Base-by-base conservation (phyloP, 2,888 invertebrate genomes). In the Melanophora roralis region DNA sequence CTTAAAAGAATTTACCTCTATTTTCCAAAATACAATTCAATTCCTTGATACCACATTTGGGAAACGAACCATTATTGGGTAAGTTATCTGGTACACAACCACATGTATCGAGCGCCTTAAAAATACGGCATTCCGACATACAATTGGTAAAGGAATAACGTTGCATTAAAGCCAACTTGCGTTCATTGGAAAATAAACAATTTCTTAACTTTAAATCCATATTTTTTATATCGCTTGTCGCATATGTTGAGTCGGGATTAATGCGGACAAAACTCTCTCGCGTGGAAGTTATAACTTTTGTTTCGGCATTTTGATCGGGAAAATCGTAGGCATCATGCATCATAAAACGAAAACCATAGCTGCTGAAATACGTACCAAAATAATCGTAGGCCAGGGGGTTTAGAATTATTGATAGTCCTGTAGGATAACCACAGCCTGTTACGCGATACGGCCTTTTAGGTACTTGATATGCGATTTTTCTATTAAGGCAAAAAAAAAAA, bases 121-220 rank as follows among this genome's bases (percentile, higher is more conserved):
- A 86, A 16, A 92, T 89, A 38, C 92, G 91, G 83, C 93, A 92
- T 81, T 92, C 92, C 0, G 91, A 90, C 89, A 94, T 90, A 83
- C 94, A 94, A 86, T 94, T 94, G 79, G 92, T 91, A 78, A 92
- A 93, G 0, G 93, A 92, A 84, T 94, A 94, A 6, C 90, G 89
- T 85, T 81, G 87, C 83, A 86, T 89, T 83, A 83, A 90, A 0
- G 69, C 57, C 77, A 90, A 49, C 7, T 74, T 76, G 2, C 85
- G 85, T 90, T 94, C 94, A 59, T 92, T 88, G 6, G 88, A 85
- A 83, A 93, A 94, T 68, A 93, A 89, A 83, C 94, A 95, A 49
- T 92, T 90, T 11, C 94, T 89, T 49, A 90, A 86, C 0, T 88
- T 83, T 0, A 92, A 86, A 0, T 88, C 85, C 82, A 94, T 91